Percentiles rank a stretch among this genome's conserved stretches.
phyloP scores from a whole-genome alignment of 92 coral and sea anemone species.

The Epizoanthus rinbou region DNA sequence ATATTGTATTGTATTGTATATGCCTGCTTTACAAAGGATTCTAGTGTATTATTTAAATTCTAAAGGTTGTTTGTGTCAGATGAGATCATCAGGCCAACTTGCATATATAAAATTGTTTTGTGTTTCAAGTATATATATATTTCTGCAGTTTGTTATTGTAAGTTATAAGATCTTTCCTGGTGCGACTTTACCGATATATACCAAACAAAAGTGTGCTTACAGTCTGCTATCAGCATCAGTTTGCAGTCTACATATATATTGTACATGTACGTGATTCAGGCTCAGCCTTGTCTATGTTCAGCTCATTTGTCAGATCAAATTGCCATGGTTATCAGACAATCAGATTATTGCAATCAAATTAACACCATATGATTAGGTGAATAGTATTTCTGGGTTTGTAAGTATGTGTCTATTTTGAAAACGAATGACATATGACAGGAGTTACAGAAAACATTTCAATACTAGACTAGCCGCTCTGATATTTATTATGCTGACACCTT shows the following conservation, averaged over 20 bases:
- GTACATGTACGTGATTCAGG: constrained; percentile 30
- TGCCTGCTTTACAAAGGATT: no score
- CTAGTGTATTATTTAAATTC: no score
- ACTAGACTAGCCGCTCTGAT: neutral
- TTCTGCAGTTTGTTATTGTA: no score
- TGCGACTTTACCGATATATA: no score
- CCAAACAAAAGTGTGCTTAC: no score
- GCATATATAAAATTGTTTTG: no score
- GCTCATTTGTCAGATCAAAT: neutral
- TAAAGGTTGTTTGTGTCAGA: no score
- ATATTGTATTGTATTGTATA: no score
- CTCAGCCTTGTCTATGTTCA: neutral
- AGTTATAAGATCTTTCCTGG: no score
- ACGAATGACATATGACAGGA: neutral
- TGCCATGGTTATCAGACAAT: constrained; percentile 9
- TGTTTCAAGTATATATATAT: no score
- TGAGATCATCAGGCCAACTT: no score
- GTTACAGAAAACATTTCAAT: neutral
- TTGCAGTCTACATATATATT: neutral
- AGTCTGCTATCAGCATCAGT: neutral
- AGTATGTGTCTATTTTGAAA: constrained; percentile 13
- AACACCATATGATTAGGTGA: constrained; percentile 27
- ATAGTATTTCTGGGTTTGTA: constrained; percentile 19
- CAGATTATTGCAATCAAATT: constrained; percentile 29
- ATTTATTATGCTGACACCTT: neutral